Percentiles rank a stretch among this genome's conserved stretches.
Conservation (phyloP, 2,888 invertebrate genomes). For the Petrophora chlorosata region DNA sequence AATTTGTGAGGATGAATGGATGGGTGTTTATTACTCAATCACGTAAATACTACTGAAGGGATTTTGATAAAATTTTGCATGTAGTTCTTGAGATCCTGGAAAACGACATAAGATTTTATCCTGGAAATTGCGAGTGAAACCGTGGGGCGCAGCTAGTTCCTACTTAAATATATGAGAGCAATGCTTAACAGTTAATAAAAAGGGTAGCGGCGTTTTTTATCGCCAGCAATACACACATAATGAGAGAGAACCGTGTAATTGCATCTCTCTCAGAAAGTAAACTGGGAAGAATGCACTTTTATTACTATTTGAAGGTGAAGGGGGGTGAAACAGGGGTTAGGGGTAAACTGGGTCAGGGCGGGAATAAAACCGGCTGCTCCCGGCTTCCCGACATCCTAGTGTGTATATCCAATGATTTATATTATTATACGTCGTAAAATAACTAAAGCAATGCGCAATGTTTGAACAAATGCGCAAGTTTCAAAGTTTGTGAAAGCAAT, state of each 20-base stretch:
- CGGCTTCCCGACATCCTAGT: slow-evolving; percentile 36
- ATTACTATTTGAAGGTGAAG: slow-evolving; percentile 30
- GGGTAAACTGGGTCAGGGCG: slow-evolving; percentile 46
- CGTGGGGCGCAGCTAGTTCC: no score
- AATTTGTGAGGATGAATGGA: no score
- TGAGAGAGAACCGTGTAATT: slow-evolving; percentile 38
- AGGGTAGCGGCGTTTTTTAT: not conserved
- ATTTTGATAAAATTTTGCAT: no score
- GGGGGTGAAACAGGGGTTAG: not conserved
- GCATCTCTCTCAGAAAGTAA: slow-evolving; percentile 40
- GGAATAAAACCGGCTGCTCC: slow-evolving; percentile 44
- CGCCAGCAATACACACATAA: slow-evolving; percentile 12
- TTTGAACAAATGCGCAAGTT: slow-evolving; percentile 32
- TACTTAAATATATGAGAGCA: not conserved
- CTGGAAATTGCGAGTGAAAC: no score
- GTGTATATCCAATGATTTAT: slow-evolving; percentile 51
- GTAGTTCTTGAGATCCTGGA: no score
- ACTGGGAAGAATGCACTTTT: slow-evolving; percentile 48
- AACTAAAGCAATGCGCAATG: slow-evolving; percentile 32
- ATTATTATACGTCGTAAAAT: slow-evolving; percentile 40
- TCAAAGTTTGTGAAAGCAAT: slow-evolving; percentile 3
- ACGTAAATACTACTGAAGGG: no score
- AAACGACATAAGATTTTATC: no score
- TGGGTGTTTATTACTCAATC: no score
- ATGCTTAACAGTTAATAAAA: not conserved